These are phyloP conservation scores for Cryptoblepharus egeriae DNA, from an alignment of 2,797 vertebrate species.

Conservation along the genomic window DNA sequence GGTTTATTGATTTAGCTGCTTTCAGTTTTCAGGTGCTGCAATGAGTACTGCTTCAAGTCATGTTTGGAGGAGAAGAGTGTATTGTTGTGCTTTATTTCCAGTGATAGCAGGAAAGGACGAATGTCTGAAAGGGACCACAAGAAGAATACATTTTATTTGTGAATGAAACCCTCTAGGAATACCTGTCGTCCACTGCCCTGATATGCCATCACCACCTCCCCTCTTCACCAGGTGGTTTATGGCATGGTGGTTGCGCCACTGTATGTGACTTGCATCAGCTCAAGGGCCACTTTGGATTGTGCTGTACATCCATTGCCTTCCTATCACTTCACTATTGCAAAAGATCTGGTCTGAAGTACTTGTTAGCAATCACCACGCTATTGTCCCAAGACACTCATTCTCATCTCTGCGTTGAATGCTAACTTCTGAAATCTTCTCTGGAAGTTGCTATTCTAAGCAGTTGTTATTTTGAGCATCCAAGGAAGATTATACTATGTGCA, in stretches of 20 bases:
- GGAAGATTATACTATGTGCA: not conserved
- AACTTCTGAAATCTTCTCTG: not conserved
- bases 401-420: not conserved
- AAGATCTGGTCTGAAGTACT: not conserved
- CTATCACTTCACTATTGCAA: not conserved
- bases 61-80: slow-evolving; percentile 14
- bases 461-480: not conserved
- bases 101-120: slow-evolving; percentile 19
- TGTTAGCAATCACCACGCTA: not conserved
- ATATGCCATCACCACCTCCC: no score
- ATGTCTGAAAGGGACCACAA: not conserved
- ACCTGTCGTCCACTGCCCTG: no score
- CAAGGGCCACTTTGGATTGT: no score
- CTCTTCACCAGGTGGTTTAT: no score
- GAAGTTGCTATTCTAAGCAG: slow-evolving; percentile 3
- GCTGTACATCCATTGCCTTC: not conserved
- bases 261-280: no score
- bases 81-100: not conserved
- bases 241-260: no score
- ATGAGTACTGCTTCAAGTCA: slow-evolving; percentile 9
- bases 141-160: not conserved
- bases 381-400: not conserved
- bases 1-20: slow-evolving; percentile 31
- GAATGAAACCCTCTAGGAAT: slow-evolving; percentile 44
- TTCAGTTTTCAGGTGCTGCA: slow-evolving; percentile 36